Base-by-base conservation (phyloP, 1,140 invertebrate species). In the Lepidurus arcticus region DNA sequence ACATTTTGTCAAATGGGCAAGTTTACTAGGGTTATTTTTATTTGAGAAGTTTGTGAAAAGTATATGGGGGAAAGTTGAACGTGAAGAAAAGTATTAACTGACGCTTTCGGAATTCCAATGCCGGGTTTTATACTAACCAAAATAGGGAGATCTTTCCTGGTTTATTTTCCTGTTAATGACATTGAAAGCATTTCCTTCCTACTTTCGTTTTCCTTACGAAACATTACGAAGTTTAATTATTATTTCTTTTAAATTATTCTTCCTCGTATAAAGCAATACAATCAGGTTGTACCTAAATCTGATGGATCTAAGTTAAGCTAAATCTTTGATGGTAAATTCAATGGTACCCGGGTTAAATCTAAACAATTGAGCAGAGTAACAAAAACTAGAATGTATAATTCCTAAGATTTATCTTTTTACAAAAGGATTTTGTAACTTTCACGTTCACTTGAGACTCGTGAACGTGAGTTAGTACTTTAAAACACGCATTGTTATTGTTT, bases 111-210 rank as follows among this genome's bases (percentile, higher is more conserved):
- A 5, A 13, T 65, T 9, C 4, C 16, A 21, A 65, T 7, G 1
- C 53, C 13, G 8, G 53, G 16, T 65, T 65, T 65, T 65, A 65
- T 65, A 65, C 21, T 5, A 16, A n/a, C 21, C 6, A n/a, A 9
- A 65, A 13, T 16, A 7, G 53, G 6, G 0, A 65, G 7, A 65
- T n/a, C 34, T 34, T 65, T 65, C 53, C 53, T 65, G n/a, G 53
- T 65, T 13, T 65, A 21, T 65, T 65, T 65, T 65, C 53, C 53
- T 65, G 53, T 65, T 65, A 65, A 65, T 65, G 53, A 65, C 53
- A 65, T 13, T 65, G 53, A 65, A 65, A 65, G 53, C 21, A 65
- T 65, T 65, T 65, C 53, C 53, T 65, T 65, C 53, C 53, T 13
- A 65, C 53, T 65, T 65, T 16, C 9, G 53, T 13, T 65, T 65